Percentiles rank a stretch among this genome's conserved stretches.
Conservation (phyloP, 2,797 vertebrate genomes). For the Hippoglossus hippoglossus region DNA sequence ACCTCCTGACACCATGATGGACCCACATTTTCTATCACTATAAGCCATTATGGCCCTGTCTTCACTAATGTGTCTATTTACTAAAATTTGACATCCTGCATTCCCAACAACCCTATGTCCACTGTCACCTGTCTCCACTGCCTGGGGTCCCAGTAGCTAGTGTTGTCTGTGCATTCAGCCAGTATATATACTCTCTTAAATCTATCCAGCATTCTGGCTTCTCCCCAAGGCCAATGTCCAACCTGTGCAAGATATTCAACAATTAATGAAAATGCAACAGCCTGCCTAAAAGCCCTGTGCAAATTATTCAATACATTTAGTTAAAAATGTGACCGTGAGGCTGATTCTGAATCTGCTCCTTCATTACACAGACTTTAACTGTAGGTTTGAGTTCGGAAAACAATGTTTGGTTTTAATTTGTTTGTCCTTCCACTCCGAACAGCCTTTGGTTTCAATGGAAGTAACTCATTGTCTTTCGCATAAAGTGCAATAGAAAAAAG, state of each 20-base stretch:
- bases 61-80: not conserved
- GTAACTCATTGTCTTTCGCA: too few relatives aligned
- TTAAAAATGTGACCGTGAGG: slow-evolving; percentile 1
- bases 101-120: too few relatives aligned
- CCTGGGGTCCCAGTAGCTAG: not conserved
- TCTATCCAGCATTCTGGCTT: not conserved
- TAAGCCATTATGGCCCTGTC: not conserved
- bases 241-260: not conserved
- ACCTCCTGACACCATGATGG: too few relatives aligned
- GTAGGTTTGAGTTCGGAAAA: not conserved
- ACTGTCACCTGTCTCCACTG: not conserved
- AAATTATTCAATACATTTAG: not conserved
- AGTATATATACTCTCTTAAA: not conserved
- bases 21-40: too few relatives aligned
- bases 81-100: not conserved
- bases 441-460: too few relatives aligned
- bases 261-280: not conserved
- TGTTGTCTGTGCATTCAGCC: slow-evolving; percentile 3
- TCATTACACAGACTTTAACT: slow-evolving; percentile 1
- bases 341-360: not conserved
- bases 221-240: slow-evolving; percentile 1
- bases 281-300: slow-evolving; percentile 4
- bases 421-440: too few relatives aligned
- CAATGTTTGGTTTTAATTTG: not conserved
- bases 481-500: too few relatives aligned